These are phyloP conservation scores for Melipona bicolor DNA, from an alignment of 2,888 invertebrate genomes.

Conservation along the genomic window DNA sequence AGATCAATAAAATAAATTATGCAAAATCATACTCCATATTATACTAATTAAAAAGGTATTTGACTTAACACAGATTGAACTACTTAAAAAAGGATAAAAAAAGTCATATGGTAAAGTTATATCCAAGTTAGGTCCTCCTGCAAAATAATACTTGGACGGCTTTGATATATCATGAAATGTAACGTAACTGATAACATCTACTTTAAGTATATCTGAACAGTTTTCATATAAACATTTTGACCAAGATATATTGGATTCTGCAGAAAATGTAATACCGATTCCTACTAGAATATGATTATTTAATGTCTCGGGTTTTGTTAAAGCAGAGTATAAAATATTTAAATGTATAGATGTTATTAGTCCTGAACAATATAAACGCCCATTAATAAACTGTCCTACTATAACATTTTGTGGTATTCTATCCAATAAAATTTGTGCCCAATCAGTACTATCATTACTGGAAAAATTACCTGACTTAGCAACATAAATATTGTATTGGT, in stretches of 20 bases:
- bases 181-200: conserved; percentile 76
- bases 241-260: conserved; percentile 76
- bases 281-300: conserved; percentile 78
- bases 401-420: conserved; percentile 76
- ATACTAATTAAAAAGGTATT: conserved; percentile 41
- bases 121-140: conserved; percentile 88
- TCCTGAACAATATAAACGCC: conserved; percentile 77
- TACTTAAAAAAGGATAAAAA: conserved; percentile 88
- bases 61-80: conserved; percentile 30
- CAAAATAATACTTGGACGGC: conserved; percentile 85
- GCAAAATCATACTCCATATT: conserved; percentile 1
- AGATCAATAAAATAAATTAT: conserved; percentile 35
- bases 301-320: conserved; percentile 74
- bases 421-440: conserved; percentile 85
- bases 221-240: conserved; percentile 73
- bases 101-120: conserved; percentile 90
- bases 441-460: conserved; percentile 82
- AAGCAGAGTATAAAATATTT: conserved; percentile 77
- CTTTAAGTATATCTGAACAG: conserved; percentile 71
- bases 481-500: conserved; percentile 78
- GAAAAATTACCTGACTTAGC: conserved; percentile 85
- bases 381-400: conserved; percentile 69
- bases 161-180: conserved; percentile 85
- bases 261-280: conserved; percentile 75
- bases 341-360: conserved; percentile 78